phyloP scores from a whole-genome alignment of 2,888 invertebrate species.

The Mayetiola destructor region DNA sequence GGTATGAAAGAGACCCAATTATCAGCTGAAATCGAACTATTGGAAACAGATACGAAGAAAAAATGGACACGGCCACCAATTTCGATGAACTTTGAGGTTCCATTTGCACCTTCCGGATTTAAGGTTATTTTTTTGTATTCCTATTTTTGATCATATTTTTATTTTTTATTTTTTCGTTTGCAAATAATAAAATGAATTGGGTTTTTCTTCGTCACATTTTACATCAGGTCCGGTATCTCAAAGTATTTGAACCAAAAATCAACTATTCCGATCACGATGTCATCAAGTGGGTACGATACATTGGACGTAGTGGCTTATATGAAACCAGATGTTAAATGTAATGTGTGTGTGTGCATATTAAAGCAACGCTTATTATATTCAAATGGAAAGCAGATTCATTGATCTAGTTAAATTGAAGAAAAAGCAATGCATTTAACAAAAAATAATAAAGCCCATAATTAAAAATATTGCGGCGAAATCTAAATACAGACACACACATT shows the following conservation, averaged over 20 bases:
- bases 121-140: slow-evolving; percentile 41
- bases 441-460: too few relatives aligned
- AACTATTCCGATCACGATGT: slow-evolving; percentile 99
- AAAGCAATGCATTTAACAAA: not conserved
- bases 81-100: slow-evolving; percentile 99
- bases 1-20: slow-evolving; percentile 99
- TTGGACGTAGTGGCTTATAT: slow-evolving; percentile 96
- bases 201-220: not conserved
- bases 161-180: not conserved
- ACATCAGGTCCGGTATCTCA: slow-evolving; percentile 81
- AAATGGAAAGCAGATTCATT: not conserved
- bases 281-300: slow-evolving; percentile 99
- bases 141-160: not conserved
- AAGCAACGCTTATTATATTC: not conserved
- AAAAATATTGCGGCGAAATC: too few relatives aligned
- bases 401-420: not conserved
- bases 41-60: slow-evolving; percentile 98
- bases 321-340: slow-evolving; percentile 87
- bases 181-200: too few relatives aligned
- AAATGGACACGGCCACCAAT: slow-evolving; percentile 99
- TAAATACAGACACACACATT: too few relatives aligned
- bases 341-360: not conserved
- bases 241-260: slow-evolving; percentile 98
- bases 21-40: slow-evolving; percentile 95
- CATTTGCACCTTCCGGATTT: slow-evolving; percentile 98